These are phyloP conservation scores for Onychostruthus taczanowskii DNA, from an alignment of 2,113 vertebrate species.

Conservation along the genomic window DNA sequence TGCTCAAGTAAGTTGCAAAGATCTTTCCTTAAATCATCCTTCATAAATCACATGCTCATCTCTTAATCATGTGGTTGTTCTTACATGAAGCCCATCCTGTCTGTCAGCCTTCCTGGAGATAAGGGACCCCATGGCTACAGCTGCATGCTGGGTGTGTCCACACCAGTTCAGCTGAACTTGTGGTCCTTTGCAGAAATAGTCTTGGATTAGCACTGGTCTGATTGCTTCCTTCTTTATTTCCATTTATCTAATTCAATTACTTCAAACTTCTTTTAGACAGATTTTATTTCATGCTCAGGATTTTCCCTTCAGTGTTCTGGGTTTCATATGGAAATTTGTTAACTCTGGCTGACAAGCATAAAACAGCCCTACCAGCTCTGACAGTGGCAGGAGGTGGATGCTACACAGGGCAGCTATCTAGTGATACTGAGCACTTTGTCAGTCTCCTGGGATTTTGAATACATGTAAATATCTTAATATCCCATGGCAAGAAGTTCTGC, in stretches of 20 bases:
- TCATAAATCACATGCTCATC: background rate
- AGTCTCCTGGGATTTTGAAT: background rate
- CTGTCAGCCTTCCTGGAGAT: background rate
- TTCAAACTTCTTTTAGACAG: background rate
- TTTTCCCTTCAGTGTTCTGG: background rate
- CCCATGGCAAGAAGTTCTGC: background rate
- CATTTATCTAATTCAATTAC: background rate
- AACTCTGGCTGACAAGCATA: background rate
- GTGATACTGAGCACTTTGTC: background rate
- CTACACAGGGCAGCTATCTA: background rate
- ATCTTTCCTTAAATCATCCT: conserved; percentile 16
- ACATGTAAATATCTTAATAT: background rate
- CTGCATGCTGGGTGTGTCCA: background rate
- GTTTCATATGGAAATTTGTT: background rate
- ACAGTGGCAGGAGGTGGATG: background rate
- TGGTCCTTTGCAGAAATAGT: background rate
- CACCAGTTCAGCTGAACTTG: background rate
- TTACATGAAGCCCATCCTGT: background rate
- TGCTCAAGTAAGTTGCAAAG: background rate
- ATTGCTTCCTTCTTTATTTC: background rate
- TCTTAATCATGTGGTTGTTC: background rate
- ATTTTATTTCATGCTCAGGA: background rate
- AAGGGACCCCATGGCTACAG: background rate
- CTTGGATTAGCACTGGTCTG: background rate
- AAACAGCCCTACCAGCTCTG: background rate